Base-by-base conservation (phyloP, 2,888 invertebrate genomes). In the Xestia ashworthii region DNA sequence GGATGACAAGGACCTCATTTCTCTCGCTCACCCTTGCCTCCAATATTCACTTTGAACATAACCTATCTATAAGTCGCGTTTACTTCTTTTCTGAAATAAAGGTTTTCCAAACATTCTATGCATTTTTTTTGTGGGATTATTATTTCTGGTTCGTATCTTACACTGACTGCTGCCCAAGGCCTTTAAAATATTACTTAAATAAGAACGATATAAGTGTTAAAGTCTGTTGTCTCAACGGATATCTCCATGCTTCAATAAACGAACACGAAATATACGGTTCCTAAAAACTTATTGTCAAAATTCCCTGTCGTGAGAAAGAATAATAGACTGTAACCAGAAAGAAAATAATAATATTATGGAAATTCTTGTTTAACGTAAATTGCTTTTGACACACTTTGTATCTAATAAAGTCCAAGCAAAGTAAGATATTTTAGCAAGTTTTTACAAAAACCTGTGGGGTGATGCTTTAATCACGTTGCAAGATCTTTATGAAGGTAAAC, bases 401-500 rank as follows among this genome's bases (percentile, higher is more conserved):
- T 22, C 11, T 32, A 64, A 60, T 41, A 48, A 41, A 44, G n/a
- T 25, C 25, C 2, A 53, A 73, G 19, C 22, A 16, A n/a, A 44
- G 22, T 5, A 55, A 75, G 12, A 12, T 22, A 6, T 55, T n/a
- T 32, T 16, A 16, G 16, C 22, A 19, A 19, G 3, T 75, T 58
- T 46, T 53, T 46, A 8, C 16, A 70, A 58, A 58, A 48, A 60
- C 19, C 19, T 12, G 12, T 46, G 4, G n/a, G 14, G n/a, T 76
- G 46, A 62, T 16, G n/a, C 46, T 62, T 68, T 64, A 82, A 82
- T 68, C 48, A 44, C 44, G 41, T 48, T 64, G 32, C 16, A 62
- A 64, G 55, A 64, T 82, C 67, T 76, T 82, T 68, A 48, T 82
- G 38, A 65, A 38, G 14, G 32, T n/a, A 62, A 19, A 82, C 55